A percentile compares a stretch with the other conserved stretches of the same genome.
phyloP scores from a whole-genome alignment of 2,797 vertebrate genomes.

The Oreortyx pictus region DNA sequence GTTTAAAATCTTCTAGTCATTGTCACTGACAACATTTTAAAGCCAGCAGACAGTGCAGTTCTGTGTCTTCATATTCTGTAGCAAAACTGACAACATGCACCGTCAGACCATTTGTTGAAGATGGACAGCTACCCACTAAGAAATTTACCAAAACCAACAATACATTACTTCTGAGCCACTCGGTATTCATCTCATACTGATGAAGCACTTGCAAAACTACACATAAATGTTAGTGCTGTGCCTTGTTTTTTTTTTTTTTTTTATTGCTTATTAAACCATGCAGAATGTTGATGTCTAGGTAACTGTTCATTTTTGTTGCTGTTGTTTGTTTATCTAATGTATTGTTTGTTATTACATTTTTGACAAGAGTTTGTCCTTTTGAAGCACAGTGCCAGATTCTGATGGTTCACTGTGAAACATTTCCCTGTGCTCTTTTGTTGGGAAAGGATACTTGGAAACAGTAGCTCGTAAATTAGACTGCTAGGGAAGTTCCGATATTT shows the following conservation, averaged over 20 bases:
- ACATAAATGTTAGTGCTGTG: too few relatives aligned
- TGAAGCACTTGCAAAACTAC: neutral
- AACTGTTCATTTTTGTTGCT: neutral
- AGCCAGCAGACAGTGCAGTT: neutral
- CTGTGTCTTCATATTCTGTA: neutral
- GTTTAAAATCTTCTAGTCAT: neutral
- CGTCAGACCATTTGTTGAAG: neutral
- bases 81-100: neutral
- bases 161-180: neutral
- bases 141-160: neutral
- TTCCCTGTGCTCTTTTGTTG: neutral
- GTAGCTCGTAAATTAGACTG: neutral
- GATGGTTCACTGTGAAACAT: neutral
- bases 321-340: neutral
- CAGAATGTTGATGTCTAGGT: neutral
- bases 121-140: neutral
- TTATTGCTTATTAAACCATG: neutral
- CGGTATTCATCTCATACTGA: neutral
- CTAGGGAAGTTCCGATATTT: neutral
- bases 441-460: neutral
- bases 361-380: neutral
- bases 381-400: neutral
- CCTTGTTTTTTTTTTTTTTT: too few relatives aligned
- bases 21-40: neutral
- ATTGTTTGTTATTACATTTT: neutral